A percentile compares a stretch with the other conserved stretches of the same genome.
These are phyloP conservation scores for Sphyrna mokarran DNA, from an alignment of 2,113 vertebrate genomes.

Conservation along the genomic window DNA sequence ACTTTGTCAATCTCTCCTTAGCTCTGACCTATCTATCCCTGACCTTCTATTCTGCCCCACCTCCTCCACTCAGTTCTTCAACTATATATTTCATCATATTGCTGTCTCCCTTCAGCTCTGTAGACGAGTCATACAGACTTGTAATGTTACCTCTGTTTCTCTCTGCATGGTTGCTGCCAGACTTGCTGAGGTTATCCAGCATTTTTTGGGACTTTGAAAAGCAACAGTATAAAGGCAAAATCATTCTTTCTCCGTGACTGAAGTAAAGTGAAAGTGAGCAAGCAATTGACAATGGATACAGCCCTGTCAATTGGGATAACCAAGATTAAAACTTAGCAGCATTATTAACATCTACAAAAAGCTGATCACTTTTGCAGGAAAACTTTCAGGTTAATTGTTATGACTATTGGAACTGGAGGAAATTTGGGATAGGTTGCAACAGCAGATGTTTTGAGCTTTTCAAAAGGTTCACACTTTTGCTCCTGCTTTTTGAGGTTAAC, in stretches of 20 bases:
- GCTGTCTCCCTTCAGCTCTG: no score
- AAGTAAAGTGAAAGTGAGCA: not conserved
- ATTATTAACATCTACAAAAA: not conserved
- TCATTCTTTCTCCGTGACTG: not conserved
- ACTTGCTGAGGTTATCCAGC: no score
- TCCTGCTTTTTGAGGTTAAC: not conserved
- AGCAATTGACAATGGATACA: not conserved
- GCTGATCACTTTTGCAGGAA: not conserved
- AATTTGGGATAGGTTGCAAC: not conserved
- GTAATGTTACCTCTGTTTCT: no score
- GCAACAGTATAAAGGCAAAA: not conserved
- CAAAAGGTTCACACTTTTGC: not conserved
- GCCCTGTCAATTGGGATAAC: not conserved
- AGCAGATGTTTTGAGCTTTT: not conserved
- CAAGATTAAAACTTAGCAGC: not conserved
- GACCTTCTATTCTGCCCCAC: no score
- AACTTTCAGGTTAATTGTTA: not conserved
- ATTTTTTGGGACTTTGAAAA: not conserved
- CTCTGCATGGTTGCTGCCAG: no score
- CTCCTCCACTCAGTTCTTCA: no score
- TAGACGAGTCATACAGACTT: no score
- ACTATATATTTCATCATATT: no score
- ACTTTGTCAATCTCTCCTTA: no score
- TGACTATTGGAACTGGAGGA: not conserved
- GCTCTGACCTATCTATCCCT: no score